These are phyloP conservation scores for Alcis repandata DNA, from an alignment of 2,888 invertebrate genomes.

Conservation along the genomic window DNA sequence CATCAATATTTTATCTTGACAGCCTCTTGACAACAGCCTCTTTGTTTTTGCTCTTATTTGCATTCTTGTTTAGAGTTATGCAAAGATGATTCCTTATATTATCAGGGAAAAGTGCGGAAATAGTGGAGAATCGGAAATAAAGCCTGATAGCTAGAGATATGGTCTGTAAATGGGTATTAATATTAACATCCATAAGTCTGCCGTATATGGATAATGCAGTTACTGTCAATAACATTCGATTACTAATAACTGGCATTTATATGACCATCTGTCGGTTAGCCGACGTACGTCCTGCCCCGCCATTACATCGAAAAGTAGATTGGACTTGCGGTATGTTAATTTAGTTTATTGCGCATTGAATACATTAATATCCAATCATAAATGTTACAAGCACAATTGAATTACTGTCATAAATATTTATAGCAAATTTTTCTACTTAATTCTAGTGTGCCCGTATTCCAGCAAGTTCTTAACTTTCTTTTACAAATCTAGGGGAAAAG, in stretches of 20 bases:
- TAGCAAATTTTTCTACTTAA: not conserved
- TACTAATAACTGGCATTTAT: constrained; percentile 18
- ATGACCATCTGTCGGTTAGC: constrained; percentile 25
- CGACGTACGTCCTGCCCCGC: constrained; percentile 31
- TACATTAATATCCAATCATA: constrained; percentile 22
- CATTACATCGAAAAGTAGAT: constrained; percentile 31
- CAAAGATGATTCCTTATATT: too few species aligned
- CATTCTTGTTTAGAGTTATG: too few species aligned
- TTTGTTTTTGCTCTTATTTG: too few species aligned
- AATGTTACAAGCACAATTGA: not conserved
- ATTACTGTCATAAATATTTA: not conserved
- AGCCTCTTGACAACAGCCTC: too few species aligned
- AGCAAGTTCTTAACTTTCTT: too few species aligned
- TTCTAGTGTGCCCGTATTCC: not conserved
- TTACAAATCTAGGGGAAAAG: not conserved
- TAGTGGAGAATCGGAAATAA: too few species aligned
- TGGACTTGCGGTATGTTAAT: constrained; percentile 39
- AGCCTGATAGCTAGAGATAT: too few species aligned
- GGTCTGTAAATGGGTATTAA: too few species aligned
- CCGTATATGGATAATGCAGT: not conserved
- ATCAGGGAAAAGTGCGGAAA: too few species aligned
- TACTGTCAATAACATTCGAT: not conserved
- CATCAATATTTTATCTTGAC: too few species aligned
- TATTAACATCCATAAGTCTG: too few species aligned
- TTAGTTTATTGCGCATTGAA: constrained; percentile 28